Conservation (phyloP, 2,888 invertebrate species). For the Melanotus villosus region DNA sequence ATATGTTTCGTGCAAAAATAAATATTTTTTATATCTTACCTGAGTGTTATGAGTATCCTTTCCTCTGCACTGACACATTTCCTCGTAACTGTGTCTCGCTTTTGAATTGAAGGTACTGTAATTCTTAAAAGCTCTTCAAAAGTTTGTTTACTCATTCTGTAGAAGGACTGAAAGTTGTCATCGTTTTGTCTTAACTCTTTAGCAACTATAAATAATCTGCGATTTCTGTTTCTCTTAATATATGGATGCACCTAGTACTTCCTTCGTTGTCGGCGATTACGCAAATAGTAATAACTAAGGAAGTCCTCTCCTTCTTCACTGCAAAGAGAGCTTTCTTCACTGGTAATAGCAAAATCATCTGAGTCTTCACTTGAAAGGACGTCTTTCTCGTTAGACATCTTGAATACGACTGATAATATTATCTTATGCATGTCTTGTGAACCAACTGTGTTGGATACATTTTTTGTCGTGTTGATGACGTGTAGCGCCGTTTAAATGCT, state of each 20-base stretch:
- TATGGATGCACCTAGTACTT: conserved; percentile 20
- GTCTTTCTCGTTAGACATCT: too few relatives aligned
- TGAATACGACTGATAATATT: too few relatives aligned
- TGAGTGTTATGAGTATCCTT: conserved; percentile 9
- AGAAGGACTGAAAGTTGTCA: conserved; percentile 6
- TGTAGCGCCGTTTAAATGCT: conserved; percentile 1
- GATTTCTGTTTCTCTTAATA: background rate
- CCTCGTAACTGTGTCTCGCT: background rate
- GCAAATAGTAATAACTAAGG: background rate
- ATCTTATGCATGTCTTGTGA: too few relatives aligned
- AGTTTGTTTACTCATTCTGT: conserved; percentile 9
- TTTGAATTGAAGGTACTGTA: background rate
- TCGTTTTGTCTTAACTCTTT: background rate
- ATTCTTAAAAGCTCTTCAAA: background rate
- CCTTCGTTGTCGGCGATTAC: conserved; percentile 3
- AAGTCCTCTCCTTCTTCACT: background rate
- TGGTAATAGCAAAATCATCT: too few relatives aligned
- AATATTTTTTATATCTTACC: background rate
- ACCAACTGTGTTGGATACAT: too few relatives aligned
- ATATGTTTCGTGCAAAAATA: background rate
- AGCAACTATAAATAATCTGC: conserved; percentile 7
- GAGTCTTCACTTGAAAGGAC: too few relatives aligned
- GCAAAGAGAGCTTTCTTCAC: background rate
- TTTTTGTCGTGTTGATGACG: too few relatives aligned
- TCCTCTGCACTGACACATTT: background rate